Evolutionary conservation across 2,888 invertebrate species (phyloP).

Genomic region (Drosophila flavopinicola): DNA sequence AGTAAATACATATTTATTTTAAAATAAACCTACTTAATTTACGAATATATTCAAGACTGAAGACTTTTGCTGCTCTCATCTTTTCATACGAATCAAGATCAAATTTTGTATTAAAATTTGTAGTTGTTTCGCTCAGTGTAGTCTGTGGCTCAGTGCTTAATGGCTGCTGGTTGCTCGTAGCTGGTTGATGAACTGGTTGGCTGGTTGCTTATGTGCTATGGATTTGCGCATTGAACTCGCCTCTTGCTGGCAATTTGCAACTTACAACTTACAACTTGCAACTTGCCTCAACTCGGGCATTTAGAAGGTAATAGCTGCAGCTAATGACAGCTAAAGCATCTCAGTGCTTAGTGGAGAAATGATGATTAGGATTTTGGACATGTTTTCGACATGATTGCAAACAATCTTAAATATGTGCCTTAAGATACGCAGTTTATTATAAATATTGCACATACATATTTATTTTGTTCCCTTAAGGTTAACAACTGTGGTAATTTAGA

Average conservation of each 20-base stretch:
- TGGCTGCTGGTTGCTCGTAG: slow-evolving; percentile 61
- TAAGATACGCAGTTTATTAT: too few relatives aligned
- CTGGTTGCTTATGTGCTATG: slow-evolving; percentile 38
- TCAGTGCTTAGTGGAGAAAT: slow-evolving; percentile 9
- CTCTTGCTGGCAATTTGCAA: slow-evolving; percentile 44
- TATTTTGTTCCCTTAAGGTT: not conserved
- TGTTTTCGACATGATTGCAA: not conserved
- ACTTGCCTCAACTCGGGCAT: slow-evolving; percentile 39
- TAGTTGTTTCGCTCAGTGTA: too few relatives aligned
- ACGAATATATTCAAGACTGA: too few relatives aligned
- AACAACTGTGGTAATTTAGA: too few relatives aligned
- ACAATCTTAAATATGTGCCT: too few relatives aligned
- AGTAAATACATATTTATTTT: too few relatives aligned
- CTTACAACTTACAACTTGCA: slow-evolving; percentile 32
- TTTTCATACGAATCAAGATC: too few relatives aligned
- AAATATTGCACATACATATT: too few relatives aligned
- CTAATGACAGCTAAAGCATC: slow-evolving; percentile 45
- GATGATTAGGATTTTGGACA: slow-evolving; percentile 14
- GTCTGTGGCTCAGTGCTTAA: slow-evolving; percentile 27
- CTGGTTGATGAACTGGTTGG: slow-evolving; percentile 42
- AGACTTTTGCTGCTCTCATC: too few relatives aligned
- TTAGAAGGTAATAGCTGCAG: slow-evolving; percentile 46
- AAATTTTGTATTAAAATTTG: too few relatives aligned
- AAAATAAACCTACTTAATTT: too few relatives aligned
- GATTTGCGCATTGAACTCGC: slow-evolving; percentile 41